Base-by-base conservation (phyloP, 2,113 vertebrate genomes). In the Mugil cephalus region DNA sequence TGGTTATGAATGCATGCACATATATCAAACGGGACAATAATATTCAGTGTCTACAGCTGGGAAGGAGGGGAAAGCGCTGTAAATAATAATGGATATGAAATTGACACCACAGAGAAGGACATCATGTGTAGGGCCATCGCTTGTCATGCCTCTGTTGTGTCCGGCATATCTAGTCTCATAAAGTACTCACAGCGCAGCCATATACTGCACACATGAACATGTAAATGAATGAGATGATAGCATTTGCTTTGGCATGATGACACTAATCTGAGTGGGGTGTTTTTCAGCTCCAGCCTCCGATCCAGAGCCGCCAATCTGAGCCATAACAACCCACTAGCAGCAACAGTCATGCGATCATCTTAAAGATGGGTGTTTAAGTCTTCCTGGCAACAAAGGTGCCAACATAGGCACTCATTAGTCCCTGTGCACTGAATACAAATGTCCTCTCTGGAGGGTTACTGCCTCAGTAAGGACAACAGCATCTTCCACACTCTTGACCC, bases 341-440 rank as follows among this genome's bases (percentile, higher is more conserved):
- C 70, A 74, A 77, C 75, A 71, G 72, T 85, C 78, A 78, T 34
- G 18, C 21, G 67, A 43, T 76, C 45, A 14, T 70, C 58, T 24
- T 18, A 88, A 80, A 85, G 74, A 85, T 70, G 62, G 65, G 64
- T 43, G 77, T 83, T 76, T 52, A 76, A 83, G 77, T 86, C 80
- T 82, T 77, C 89, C 83, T 72, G 53, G 89, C 80, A 85, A 86
- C 80, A 89, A 46, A 38, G 61, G 35, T 11, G 9, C 52, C 55
- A 42, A 60, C 50, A 50, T 46, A 34, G 42, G 24, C 76, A 79
- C 63, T 66, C 80, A 87, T 87, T 66, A 61, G 51, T 76, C 43
- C 18, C 61, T 59, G 18, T 54, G 75, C 63, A 10, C 17, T 64
- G 81, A 90, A 88, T 87, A 79, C 80, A 79, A 83, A 88, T 80